These are phyloP conservation scores for Ypsolopha scabrella DNA, from an alignment of 2,888 invertebrate species.

Conservation along the genomic window DNA sequence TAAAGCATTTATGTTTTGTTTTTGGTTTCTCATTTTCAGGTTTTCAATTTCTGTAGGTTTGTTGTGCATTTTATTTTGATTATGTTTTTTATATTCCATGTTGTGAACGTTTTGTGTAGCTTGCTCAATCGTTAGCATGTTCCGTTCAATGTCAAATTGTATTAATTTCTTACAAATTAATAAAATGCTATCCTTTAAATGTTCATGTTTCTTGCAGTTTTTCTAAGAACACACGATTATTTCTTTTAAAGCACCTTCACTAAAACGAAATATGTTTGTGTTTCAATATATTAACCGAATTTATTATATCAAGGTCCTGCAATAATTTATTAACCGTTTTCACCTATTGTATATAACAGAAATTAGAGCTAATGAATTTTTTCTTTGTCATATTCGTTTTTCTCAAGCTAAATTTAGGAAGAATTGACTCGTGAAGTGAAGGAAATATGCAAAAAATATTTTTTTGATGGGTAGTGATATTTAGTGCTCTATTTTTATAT, in stretches of 20 bases:
- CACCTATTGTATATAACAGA: no score
- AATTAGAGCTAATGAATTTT: no score
- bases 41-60: not conserved
- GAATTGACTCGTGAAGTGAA: no score
- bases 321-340: no score
- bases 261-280: slow-evolving; percentile 4
- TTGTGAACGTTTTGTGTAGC: not conserved
- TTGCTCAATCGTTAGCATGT: slow-evolving; percentile 1
- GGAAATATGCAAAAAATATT: no score
- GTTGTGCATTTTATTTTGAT: not conserved
- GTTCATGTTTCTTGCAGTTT: not conserved
- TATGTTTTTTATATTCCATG: not conserved
- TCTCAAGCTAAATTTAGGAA: no score
- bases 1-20: slow-evolving; percentile 8
- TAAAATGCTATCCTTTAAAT: not conserved
- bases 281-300: not conserved
- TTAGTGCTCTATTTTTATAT: no score
- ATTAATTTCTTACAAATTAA: not conserved
- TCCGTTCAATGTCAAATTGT: not conserved
- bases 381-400: no score
- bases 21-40: slow-evolving; percentile 13
- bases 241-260: slow-evolving; percentile 3
- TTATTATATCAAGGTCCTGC: slow-evolving; percentile 78
- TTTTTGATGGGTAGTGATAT: no score
- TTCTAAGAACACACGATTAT: not conserved